A percentile compares a stretch with the other conserved stretches of the same genome.
phyloP scores from a whole-genome alignment of 2,888 invertebrate genomes.

The Nudaria mundana region DNA sequence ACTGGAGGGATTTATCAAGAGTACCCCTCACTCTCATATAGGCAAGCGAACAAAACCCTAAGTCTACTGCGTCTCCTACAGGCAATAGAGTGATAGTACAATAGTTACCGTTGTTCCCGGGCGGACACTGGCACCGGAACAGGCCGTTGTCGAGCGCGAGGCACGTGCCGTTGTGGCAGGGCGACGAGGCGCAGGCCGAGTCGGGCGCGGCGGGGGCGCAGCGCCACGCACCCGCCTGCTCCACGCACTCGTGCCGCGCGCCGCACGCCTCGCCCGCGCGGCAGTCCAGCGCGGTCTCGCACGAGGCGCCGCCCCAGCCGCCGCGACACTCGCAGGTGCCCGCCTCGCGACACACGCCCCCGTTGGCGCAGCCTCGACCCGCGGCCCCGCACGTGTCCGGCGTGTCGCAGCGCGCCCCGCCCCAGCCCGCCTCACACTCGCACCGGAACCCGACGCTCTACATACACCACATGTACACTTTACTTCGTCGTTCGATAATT shows the following conservation, averaged over 20 bases:
- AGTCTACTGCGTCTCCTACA: no score
- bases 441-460: constrained; percentile 81
- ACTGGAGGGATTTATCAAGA: no score
- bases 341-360: constrained; percentile 79
- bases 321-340: constrained; percentile 82
- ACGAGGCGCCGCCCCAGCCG: constrained; percentile 84
- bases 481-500: no score
- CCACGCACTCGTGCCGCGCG: constrained; percentile 73
- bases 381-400: constrained; percentile 69
- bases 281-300: constrained; percentile 85
- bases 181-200: constrained; percentile 84
- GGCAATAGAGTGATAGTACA: neutral
- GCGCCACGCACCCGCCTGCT: constrained; percentile 70
- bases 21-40: no score
- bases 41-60: no score
- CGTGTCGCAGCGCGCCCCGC: constrained; percentile 63
- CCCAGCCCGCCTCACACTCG: constrained; percentile 86
- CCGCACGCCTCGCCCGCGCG: constrained; percentile 70
- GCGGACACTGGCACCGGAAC: constrained; percentile 86
- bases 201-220: constrained; percentile 83
- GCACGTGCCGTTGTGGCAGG: constrained; percentile 90
- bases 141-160: constrained; percentile 82
- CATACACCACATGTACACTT: no score
- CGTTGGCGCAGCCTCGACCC: constrained; percentile 82
- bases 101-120: constrained; percentile 53